These are phyloP conservation scores for Todiramphus chloris DNA, from an alignment of 2,113 vertebrate genomes.

Conservation along the genomic window DNA sequence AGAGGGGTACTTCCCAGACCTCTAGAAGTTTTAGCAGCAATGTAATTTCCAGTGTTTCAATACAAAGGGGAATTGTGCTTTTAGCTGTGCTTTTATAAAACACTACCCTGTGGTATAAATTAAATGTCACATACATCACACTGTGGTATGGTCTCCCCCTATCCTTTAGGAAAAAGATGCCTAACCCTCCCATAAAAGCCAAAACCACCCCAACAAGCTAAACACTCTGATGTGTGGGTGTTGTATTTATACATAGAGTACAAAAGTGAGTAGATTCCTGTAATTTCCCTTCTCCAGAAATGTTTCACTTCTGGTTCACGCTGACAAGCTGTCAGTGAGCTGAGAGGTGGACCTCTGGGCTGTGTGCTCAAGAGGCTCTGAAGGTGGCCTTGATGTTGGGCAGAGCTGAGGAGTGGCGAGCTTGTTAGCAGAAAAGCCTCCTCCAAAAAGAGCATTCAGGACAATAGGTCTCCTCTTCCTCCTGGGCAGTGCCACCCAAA, in stretches of 20 bases:
- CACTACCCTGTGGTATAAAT: background rate
- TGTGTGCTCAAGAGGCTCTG: rapidly evolving
- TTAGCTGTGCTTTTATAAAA: background rate
- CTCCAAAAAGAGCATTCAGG: background rate
- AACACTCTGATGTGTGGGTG: background rate
- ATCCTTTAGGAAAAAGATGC: background rate
- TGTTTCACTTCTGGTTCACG: background rate
- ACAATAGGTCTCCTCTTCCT: background rate
- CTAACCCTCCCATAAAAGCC: rapidly evolving
- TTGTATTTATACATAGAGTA: background rate
- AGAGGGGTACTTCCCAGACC: background rate
- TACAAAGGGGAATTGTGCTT: background rate
- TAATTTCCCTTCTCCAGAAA: background rate
- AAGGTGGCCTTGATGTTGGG: rapidly evolving
- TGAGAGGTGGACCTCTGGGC: background rate
- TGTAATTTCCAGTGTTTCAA: background rate
- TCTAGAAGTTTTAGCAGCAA: background rate
- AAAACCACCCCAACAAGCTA: background rate
- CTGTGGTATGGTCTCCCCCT: too few relatives aligned
- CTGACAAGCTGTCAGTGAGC: background rate
- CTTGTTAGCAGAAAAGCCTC: background rate
- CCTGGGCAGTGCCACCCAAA: rapidly evolving
- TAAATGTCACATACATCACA: background rate
- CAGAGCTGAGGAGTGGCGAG: background rate
- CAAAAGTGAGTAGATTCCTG: background rate